A percentile compares a stretch with the other conserved stretches of the same genome.
phyloP scores from a whole-genome alignment of 2,797 vertebrate species.

The Tokudaia tokunoshimensis region DNA sequence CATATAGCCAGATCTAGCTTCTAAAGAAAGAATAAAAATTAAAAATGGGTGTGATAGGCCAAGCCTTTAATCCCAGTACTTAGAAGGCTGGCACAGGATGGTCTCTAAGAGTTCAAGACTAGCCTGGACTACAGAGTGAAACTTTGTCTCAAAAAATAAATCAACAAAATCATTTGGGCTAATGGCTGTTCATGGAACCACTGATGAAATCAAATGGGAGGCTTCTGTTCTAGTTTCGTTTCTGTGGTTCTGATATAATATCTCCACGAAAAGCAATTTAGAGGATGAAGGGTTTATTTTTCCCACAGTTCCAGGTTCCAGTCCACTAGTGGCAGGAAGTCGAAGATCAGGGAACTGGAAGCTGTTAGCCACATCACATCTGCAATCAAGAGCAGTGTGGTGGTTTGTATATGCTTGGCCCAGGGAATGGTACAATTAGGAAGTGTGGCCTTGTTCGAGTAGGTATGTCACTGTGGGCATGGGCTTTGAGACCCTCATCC shows the following conservation, averaged over 20 bases:
- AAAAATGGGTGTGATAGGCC: neutral
- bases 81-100: neutral
- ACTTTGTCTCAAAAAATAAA: neutral
- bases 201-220: neutral
- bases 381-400: neutral
- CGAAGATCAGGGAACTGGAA: neutral
- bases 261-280: neutral
- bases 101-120: neutral
- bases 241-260: neutral
- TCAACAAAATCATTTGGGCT: neutral
- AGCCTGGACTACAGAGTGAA: neutral
- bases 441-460: neutral
- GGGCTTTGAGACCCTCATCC: neutral
- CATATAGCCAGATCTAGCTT: neutral
- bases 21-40: neutral
- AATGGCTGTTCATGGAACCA: neutral
- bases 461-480: neutral
- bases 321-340: neutral
- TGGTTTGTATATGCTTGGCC: neutral
- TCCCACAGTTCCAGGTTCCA: neutral
- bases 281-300: too few relatives aligned
- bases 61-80: neutral
- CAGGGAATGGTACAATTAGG: neutral
- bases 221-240: neutral
- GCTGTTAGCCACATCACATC: neutral